These are phyloP conservation scores for Litoditis marina DNA, from an alignment of 2,888 invertebrate species.

Conservation along the genomic window DNA sequence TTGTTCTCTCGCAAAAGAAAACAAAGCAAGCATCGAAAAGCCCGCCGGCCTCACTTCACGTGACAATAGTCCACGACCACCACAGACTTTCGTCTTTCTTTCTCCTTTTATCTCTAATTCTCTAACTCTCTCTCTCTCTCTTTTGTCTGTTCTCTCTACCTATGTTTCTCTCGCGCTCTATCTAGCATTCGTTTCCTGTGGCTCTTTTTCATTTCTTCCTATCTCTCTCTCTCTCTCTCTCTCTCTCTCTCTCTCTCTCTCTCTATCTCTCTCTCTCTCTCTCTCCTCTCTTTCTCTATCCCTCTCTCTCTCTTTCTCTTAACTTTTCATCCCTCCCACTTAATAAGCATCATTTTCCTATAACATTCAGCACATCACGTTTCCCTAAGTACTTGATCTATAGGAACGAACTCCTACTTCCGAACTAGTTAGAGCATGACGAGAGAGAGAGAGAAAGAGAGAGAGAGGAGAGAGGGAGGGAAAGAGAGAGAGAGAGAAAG, in stretches of 20 bases:
- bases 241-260: conserved; percentile 3
- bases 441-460: too few relatives aligned
- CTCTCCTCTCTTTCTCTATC: too few relatives aligned
- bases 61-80: background rate
- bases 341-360: background rate
- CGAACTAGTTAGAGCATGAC: too few relatives aligned
- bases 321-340: too few relatives aligned
- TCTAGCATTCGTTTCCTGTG: background rate
- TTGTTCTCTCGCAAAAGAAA: too few relatives aligned
- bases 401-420: too few relatives aligned
- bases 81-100: background rate
- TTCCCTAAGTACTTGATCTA: background rate
- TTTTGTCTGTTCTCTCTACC: background rate
- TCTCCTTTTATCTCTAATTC: background rate
- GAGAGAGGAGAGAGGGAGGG: too few relatives aligned
- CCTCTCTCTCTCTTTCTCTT: too few relatives aligned
- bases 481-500: too few relatives aligned
- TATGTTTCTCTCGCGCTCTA: background rate
- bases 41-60: too few relatives aligned
- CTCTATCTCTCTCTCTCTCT: too few relatives aligned
- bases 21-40: too few relatives aligned
- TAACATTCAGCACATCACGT: background rate
- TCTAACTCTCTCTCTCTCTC: background rate
- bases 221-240: background rate
- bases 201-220: background rate